A percentile compares a stretch with the other conserved stretches of the same genome.
Evolutionary conservation across 2,113 vertebrate genomes (phyloP).

Genomic region (Benitochromis conjunctus): DNA sequence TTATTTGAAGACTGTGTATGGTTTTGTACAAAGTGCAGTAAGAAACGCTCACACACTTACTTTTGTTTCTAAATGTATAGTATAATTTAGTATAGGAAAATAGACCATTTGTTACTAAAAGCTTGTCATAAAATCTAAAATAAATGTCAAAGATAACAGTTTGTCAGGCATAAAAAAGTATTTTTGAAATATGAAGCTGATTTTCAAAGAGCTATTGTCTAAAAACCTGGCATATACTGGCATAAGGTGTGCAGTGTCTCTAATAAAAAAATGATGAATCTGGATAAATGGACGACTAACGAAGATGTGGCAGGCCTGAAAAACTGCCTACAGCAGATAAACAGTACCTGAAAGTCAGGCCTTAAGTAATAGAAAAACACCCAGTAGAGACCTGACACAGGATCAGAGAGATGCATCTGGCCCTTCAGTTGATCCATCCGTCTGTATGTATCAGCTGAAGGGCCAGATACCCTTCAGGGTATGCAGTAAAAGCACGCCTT

Average conservation of each 20-base stretch:
- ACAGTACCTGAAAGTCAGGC: not conserved
- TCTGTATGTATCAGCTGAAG: not conserved
- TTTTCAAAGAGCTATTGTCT: not conserved
- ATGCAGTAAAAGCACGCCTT: not conserved
- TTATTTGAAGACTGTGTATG: not conserved
- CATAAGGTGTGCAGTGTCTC: not conserved
- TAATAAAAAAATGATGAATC: not conserved
- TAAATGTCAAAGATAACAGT: not conserved
- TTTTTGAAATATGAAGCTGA: not conserved
- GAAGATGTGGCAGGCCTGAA: not conserved
- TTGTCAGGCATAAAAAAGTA: not conserved
- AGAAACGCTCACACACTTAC: too few relatives aligned
- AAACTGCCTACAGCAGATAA: not conserved
- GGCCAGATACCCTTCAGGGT: not conserved
- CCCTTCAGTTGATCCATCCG: not conserved
- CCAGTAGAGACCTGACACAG: not conserved
- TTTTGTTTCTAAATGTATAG: not conserved
- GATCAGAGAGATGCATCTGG: not conserved
- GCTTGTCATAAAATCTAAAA: not conserved
- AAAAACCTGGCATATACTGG: not conserved
- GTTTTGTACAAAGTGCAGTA: not conserved
- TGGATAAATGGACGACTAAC: not conserved
- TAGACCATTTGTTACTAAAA: not conserved
- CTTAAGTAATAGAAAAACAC: not conserved
- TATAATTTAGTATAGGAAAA: not conserved